Evolutionary conservation across 2,888 invertebrate species (phyloP).

Genomic region (Mesochorus sp.): DNA sequence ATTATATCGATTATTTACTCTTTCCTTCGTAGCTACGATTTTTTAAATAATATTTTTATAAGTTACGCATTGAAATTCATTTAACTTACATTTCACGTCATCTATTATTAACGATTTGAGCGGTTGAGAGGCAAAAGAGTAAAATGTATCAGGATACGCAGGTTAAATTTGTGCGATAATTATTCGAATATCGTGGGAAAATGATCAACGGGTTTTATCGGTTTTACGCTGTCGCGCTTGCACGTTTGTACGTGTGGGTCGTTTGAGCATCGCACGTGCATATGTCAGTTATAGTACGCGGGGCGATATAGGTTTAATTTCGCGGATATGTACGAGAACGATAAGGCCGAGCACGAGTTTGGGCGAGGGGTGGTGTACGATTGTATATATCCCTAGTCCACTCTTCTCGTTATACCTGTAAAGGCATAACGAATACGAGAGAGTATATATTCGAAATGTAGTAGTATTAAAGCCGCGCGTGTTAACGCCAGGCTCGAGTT

Average conservation of each 20-base stretch:
- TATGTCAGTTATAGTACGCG: slow-evolving; percentile 5
- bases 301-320: slow-evolving; percentile 30
- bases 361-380: too few species aligned
- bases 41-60: not conserved
- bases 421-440: too few species aligned
- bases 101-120: slow-evolving; percentile 38
- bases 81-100: slow-evolving; percentile 9
- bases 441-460: slow-evolving; percentile 6
- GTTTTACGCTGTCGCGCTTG: not conserved
- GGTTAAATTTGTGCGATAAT: slow-evolving; percentile 49
- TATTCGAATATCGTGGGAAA: slow-evolving; percentile 54
- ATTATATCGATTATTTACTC: slow-evolving; percentile 6
- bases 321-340: slow-evolving; percentile 27
- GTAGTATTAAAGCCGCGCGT: slow-evolving; percentile 11
- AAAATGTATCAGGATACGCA: slow-evolving; percentile 40
- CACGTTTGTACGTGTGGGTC: slow-evolving; percentile 5
- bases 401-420: too few species aligned
- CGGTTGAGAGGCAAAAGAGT: not conserved
- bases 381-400: too few species aligned
- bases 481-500: not conserved
- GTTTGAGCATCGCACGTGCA: not conserved
- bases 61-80: not conserved
- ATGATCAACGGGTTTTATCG: slow-evolving; percentile 40
- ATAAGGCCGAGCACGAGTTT: slow-evolving; percentile 32
- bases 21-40: not conserved